Evolutionary conservation across 1,140 invertebrate species (phyloP).

Genomic region (Caenorhabditis remanei): DNA sequence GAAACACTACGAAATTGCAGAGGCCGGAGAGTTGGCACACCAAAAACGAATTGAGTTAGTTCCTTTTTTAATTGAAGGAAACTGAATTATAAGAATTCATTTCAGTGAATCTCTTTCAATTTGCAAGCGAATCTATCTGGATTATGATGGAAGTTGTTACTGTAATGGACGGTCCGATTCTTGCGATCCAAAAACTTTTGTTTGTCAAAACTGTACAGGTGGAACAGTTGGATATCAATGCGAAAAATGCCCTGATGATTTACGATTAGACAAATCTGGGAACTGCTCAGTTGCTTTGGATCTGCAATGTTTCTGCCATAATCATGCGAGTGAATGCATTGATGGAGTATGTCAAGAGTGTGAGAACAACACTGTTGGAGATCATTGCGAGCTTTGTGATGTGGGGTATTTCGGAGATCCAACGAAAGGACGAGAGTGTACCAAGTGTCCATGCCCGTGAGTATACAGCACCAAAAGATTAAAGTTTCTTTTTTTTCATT

Average conservation of each 20-base stretch:
- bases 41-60: constrained; percentile 48
- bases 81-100: neutral
- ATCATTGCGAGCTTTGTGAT: constrained; percentile 55
- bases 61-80: neutral
- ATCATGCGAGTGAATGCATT: constrained; percentile 11
- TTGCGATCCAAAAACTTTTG: constrained; percentile 15
- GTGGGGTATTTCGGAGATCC: constrained; percentile 58
- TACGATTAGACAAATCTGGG: constrained; percentile 3
- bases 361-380: constrained; percentile 47
- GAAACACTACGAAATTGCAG: constrained; percentile 44
- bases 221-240: constrained; percentile 50
- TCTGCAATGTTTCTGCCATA: constrained; percentile 14
- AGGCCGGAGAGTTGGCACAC: constrained; percentile 23
- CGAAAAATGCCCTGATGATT: constrained; percentile 50
- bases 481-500: neutral
- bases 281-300: neutral
- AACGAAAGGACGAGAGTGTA: constrained; percentile 36
- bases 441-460: constrained; percentile 56
- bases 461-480: neutral
- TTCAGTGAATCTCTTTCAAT: constrained; percentile 55
- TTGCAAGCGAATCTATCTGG: constrained; percentile 56
- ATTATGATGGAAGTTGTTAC: constrained; percentile 55
- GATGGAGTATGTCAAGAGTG: constrained; percentile 24
- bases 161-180: constrained; percentile 40
- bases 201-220: constrained; percentile 57